Base-by-base conservation (phyloP, 2,113 vertebrate species). In the Anser brachyrhynchus region DNA sequence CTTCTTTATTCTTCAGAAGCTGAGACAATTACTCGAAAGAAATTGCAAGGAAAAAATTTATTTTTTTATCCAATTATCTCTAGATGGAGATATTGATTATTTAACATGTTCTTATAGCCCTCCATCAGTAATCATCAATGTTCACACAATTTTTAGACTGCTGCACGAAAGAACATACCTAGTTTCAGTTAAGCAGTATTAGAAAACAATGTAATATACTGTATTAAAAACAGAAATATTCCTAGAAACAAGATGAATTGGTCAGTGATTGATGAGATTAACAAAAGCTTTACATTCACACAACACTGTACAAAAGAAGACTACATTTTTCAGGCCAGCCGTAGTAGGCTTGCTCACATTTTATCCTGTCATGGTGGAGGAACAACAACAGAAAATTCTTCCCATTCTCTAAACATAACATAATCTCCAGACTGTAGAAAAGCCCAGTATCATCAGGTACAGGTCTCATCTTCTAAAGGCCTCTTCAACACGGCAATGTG, bases 221-320 rank as follows among this genome's bases (percentile, higher is more conserved):
- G 7, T 54, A 31, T 29, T 72, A 65, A 89, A 80, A 33, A 62
- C 2, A 80, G 10, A 66, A 88, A 58, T 15, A 72, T 25, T 69
- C 35, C 73, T 70, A 25, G 9, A n/a, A 84, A 82, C 23, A 79
- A 2, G 1, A 81, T 54, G 19, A 67, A 87, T 41, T 41, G 37
- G 28, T 52, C 62, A 70, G 33, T 22, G 28, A 67, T 1, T 59
- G 57, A 75, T 19, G 5, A 74, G 22, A 78, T 46, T 9, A 89
- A 67, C 33, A 78, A 67, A 37, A 6, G 0, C 13, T 85, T 58
- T 77, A 11, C 3, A 52, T 71, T 87, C 71, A 86, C 43, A 71
- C 9, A 72, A 41, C 0, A 0, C 0, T 0, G 4, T 52, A 80
- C 19, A 64, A 28, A 79, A 80, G 22, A 59, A n/a, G 6, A n/a